Evolutionary conservation across 2,888 invertebrate species (phyloP).

Genomic region (Scaptomyza reducta): DNA sequence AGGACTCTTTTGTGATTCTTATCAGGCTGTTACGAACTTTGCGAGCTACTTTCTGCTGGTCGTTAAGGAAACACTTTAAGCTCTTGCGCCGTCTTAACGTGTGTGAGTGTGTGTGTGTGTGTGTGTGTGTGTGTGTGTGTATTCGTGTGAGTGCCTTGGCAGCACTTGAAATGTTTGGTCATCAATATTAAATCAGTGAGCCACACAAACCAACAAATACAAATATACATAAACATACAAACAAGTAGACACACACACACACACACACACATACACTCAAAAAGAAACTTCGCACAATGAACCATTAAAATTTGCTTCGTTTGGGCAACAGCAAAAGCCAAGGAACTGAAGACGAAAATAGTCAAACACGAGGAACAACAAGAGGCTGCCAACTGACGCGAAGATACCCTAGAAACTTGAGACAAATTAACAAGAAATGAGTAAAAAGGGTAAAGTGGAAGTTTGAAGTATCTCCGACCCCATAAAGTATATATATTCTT

Average conservation of each 20-base stretch:
- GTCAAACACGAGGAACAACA: neutral
- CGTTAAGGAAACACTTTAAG: slow-evolving; percentile 36
- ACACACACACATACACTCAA: neutral
- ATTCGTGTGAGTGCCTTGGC: slow-evolving; percentile 38
- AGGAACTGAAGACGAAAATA: slow-evolving; percentile 21
- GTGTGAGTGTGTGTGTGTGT: slow-evolving; percentile 7
- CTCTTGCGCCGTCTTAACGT: slow-evolving; percentile 1
- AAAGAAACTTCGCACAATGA: slow-evolving; percentile 70
- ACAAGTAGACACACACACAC: slow-evolving; percentile 13
- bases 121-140: slow-evolving; percentile 8
- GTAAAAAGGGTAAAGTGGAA: no score
- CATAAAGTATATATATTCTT: no score
- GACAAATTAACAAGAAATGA: no score
- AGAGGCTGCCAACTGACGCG: neutral
- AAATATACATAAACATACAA: slow-evolving; percentile 17
- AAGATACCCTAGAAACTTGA: slow-evolving; percentile 22
- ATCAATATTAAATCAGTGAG: slow-evolving; percentile 76
- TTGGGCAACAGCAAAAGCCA: slow-evolving; percentile 44
- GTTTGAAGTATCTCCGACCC: no score
- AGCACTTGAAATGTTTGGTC: slow-evolving; percentile 77
- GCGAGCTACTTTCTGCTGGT: slow-evolving; percentile 15
- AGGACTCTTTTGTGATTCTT: no score
- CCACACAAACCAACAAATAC: slow-evolving; percentile 55
- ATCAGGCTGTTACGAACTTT: slow-evolving; percentile 15
- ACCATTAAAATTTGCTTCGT: slow-evolving; percentile 76